Evolutionary conservation across 2,797 vertebrate species (phyloP).

Genomic region (Chrysocyon brachyurus): DNA sequence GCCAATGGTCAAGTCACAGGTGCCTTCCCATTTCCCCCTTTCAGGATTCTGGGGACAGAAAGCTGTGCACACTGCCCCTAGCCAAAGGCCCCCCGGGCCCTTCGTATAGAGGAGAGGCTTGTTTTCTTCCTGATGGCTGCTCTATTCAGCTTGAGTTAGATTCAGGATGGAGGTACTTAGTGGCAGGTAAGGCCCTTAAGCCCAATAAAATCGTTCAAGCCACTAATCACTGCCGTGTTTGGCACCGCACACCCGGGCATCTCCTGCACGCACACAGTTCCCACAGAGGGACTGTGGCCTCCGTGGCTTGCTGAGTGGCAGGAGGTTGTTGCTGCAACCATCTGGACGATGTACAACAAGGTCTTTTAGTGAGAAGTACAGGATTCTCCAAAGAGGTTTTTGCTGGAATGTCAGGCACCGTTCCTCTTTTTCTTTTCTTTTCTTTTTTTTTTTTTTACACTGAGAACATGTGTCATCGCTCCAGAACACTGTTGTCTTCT

Average conservation of each 20-base stretch:
- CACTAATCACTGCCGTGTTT: background rate
- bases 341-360: background rate
- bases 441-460: background rate
- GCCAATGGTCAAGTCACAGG: background rate
- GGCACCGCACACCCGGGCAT: background rate
- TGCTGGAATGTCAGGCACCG: conserved; percentile 44
- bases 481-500: conserved; percentile 59
- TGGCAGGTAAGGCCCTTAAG: background rate
- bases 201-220: background rate
- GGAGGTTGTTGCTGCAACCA: background rate
- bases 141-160: background rate
- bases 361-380: background rate
- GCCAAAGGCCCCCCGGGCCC: background rate
- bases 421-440: background rate
- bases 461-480: conserved; percentile 53
- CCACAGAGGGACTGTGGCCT: background rate
- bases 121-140: background rate
- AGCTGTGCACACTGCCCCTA: accelerated
- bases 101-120: accelerated
- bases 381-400: conserved; percentile 42
- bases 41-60: accelerated
- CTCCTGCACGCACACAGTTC: background rate
- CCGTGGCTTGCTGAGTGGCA: background rate
- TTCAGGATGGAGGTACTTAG: background rate
- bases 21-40: background rate